Conservation (phyloP, 2,797 vertebrate species). For the Melanotaenia maccullochi region DNA sequence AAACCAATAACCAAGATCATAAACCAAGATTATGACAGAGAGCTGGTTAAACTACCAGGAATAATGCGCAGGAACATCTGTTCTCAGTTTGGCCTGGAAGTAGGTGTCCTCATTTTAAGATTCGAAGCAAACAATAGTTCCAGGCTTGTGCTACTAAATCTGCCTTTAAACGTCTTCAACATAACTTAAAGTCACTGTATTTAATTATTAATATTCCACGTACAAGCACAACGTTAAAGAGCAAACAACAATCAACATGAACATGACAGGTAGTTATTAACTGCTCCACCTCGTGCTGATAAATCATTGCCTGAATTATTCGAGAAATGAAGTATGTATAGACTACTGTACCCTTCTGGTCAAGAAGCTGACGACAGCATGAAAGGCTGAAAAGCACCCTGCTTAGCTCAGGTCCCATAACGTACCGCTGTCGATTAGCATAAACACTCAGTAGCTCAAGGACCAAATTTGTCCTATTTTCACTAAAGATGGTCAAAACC, state of each 20-base stretch:
- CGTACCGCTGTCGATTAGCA: constrained; percentile 51
- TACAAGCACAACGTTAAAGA: neutral
- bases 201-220: too few species aligned
- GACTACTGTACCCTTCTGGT: constrained; percentile 16
- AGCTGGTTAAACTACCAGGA: too few species aligned
- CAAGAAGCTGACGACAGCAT: constrained; percentile 39
- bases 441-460: constrained; percentile 48
- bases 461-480: constrained; percentile 61
- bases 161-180: too few species aligned
- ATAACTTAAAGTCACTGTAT: too few species aligned
- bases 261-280: neutral
- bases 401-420: constrained; percentile 47
- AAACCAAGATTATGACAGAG: too few species aligned
- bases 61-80: too few species aligned
- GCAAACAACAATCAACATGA: neutral
- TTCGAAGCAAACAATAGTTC: neutral
- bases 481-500: constrained; percentile 57
- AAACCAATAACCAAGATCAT: too few species aligned
- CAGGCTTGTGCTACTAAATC: too few species aligned
- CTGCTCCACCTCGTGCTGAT: neutral
- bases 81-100: too few species aligned
- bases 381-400: constrained; percentile 28
- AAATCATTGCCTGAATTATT: neutral
- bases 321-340: neutral
- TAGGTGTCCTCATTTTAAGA: too few species aligned